Percentiles rank a stretch among this genome's conserved stretches.
These are phyloP conservation scores for Paracyclopina nana DNA, from an alignment of 1,140 invertebrate genomes.

Conservation along the genomic window DNA sequence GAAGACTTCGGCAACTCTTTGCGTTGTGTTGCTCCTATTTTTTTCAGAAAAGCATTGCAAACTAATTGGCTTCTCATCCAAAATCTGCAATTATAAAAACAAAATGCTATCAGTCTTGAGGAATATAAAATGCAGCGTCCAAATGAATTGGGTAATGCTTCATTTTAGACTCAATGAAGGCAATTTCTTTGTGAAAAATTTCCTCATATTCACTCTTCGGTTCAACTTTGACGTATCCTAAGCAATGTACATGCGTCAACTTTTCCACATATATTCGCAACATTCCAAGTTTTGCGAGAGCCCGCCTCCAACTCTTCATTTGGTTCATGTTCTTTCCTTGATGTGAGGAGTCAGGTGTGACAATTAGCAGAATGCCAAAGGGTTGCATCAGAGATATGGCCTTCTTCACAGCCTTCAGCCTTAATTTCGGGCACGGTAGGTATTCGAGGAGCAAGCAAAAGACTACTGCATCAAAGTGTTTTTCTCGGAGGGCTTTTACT, in stretches of 20 bases:
- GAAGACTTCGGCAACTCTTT: constrained; percentile 1
- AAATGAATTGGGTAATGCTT: no score
- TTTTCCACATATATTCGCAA: constrained; percentile 6
- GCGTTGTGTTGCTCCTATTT: no score
- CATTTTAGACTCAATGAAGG: no score
- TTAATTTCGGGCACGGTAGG: background rate
- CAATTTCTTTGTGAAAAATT: no score
- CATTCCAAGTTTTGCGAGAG: background rate
- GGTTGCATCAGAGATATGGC: background rate
- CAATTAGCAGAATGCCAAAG: constrained; percentile 1
- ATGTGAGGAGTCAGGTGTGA: constrained; percentile 9
- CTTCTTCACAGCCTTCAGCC: background rate
- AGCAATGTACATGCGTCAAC: background rate
- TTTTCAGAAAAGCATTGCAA: no score
- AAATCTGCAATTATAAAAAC: no score
- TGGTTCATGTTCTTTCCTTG: constrained; percentile 1
- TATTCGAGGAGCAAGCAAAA: constrained; percentile 8
- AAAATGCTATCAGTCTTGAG: no score
- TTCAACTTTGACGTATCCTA: background rate
- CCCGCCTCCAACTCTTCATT: background rate
- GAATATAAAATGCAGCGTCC: no score
- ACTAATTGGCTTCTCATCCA: no score
- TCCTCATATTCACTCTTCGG: no score
- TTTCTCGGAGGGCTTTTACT: background rate
- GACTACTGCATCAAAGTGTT: constrained; percentile 4